Conservation (phyloP, 2,113 vertebrate genomes). For the Nyctereutes procyonoides region DNA sequence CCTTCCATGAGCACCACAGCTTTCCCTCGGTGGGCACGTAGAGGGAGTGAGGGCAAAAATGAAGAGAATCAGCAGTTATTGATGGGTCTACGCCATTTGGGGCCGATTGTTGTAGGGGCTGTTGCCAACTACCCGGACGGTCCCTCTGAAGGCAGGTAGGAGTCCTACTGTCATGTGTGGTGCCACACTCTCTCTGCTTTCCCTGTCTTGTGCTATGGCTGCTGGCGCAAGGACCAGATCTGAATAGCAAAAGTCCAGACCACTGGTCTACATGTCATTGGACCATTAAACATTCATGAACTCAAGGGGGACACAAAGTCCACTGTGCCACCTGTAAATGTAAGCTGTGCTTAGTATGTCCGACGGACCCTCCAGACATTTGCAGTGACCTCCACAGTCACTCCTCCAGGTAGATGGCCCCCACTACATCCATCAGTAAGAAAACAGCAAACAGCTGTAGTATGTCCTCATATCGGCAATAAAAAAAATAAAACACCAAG, state of each 20-base stretch:
- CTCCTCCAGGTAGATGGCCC: neutral
- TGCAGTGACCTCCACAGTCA: accelerated
- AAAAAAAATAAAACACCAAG: neutral
- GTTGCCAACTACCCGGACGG: neutral
- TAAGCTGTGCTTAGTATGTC: accelerated
- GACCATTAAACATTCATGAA: neutral
- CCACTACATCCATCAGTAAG: neutral
- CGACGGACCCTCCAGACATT: accelerated
- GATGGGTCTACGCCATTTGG: too few relatives aligned
- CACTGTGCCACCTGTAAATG: accelerated
- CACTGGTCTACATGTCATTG: neutral
- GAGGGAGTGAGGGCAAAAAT: neutral
- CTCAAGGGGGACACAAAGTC: neutral
- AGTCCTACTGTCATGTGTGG: neutral
- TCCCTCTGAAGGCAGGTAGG: neutral
- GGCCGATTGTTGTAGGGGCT: neutral
- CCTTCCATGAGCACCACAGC: neutral
- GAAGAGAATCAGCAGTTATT: neutral
- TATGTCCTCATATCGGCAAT: accelerated
- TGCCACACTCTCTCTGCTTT: neutral
- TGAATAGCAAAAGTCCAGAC: neutral
- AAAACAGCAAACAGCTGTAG: neutral
- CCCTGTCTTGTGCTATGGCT: neutral
- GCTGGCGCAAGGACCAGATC: neutral
- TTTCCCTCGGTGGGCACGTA: neutral